These are phyloP conservation scores for Seira sanloemensis DNA, from an alignment of 2,888 invertebrate species.

Conservation along the genomic window DNA sequence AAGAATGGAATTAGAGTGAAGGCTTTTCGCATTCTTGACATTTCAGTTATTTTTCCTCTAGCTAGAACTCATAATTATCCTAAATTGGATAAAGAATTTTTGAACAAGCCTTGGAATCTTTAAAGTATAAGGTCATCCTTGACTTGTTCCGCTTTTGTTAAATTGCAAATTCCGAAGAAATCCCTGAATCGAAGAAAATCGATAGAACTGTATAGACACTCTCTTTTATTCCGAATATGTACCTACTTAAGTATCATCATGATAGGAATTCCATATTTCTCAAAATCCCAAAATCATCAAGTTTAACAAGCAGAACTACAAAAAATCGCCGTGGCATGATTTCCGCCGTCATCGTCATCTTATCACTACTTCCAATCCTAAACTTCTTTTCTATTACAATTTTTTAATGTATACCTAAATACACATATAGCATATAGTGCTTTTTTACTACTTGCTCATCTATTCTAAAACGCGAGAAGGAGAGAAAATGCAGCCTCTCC, in stretches of 20 bases:
- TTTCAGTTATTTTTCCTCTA: neutral
- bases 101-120: neutral
- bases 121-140: neutral
- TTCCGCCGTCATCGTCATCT: slow-evolving; percentile 47
- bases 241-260: neutral
- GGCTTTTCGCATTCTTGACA: neutral
- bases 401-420: too few species aligned
- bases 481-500: neutral
- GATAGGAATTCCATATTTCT: slow-evolving; percentile 1
- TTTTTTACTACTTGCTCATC: too few species aligned
- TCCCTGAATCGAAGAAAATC: too few species aligned
- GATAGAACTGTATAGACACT: too few species aligned
- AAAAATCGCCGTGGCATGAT: too few species aligned
- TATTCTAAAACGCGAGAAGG: too few species aligned
- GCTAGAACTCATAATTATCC: neutral
- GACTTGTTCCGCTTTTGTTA: too few species aligned
- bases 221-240: too few species aligned
- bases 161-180: too few species aligned
- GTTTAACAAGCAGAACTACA: slow-evolving; percentile 57
- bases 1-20: neutral
- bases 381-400: too few species aligned
- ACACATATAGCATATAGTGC: too few species aligned
- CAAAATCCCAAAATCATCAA: slow-evolving; percentile 58
- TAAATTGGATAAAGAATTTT: slow-evolving; percentile 5
- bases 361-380: slow-evolving; percentile 41